Evolutionary conservation across 2,113 vertebrate species (phyloP).

Genomic region (Procavia capensis): DNA sequence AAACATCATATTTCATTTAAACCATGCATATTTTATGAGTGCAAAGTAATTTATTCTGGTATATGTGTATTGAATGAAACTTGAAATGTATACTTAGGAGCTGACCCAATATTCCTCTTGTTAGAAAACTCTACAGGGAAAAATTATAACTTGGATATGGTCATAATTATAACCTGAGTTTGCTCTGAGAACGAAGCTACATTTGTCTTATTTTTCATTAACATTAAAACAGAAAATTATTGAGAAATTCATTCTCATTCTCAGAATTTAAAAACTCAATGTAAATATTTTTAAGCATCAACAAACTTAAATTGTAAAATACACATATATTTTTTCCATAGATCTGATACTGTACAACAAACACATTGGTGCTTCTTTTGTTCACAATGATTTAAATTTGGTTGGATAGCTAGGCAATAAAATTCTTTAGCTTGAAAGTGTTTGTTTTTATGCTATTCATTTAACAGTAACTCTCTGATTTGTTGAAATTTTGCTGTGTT

Average conservation of each 20-base stretch:
- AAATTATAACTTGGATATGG: background rate
- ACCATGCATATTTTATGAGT: background rate
- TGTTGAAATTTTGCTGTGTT: background rate
- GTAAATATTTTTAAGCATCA: background rate
- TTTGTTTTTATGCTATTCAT: background rate
- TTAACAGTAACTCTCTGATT: background rate
- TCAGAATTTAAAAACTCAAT: background rate
- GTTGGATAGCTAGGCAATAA: background rate
- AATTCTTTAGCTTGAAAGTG: background rate
- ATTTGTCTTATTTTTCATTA: background rate
- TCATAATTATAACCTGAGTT: background rate
- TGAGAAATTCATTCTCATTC: background rate
- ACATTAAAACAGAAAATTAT: background rate
- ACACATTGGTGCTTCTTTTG: background rate
- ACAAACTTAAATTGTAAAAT: background rate
- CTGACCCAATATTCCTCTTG: background rate
- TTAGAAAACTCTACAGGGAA: background rate
- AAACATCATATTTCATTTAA: background rate
- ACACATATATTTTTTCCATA: background rate
- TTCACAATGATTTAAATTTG: background rate
- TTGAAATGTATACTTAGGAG: background rate
- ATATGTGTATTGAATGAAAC: background rate
- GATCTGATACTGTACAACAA: background rate
- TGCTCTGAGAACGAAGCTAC: background rate
- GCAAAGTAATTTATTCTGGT: background rate